Conservation (phyloP, 2,888 invertebrate genomes). For the Hirtodrosophila duncani region DNA sequence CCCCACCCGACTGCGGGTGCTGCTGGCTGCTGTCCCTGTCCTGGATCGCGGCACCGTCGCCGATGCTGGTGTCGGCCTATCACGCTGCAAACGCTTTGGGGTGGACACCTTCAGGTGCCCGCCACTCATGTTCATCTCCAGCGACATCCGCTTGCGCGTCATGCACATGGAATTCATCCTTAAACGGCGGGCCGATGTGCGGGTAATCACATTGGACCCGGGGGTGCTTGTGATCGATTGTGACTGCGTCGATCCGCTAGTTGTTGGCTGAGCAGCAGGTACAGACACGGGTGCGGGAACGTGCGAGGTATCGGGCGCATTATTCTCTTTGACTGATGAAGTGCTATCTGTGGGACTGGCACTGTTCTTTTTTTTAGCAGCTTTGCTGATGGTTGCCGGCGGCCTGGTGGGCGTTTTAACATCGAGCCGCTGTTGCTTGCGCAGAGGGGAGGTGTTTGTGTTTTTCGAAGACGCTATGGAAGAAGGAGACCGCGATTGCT, state of each 20-base stretch:
- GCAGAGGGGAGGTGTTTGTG: conserved; percentile 62
- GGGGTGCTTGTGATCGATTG: conserved; percentile 23
- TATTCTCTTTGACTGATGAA: conserved; percentile 55
- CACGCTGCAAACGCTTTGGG: conserved; percentile 44
- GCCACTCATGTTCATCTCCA: conserved; percentile 56
- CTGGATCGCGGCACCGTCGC: not conserved
- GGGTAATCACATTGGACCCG: conserved; percentile 39
- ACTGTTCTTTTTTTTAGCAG: conserved; percentile 13
- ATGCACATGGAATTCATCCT: conserved; percentile 50
- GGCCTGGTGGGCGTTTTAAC: conserved; percentile 7
- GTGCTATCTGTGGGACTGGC: conserved; percentile 57
- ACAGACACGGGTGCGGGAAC: not conserved
- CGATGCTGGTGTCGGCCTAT: conserved; percentile 6
- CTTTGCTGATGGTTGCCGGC: not conserved
- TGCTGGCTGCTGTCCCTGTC: conserved; percentile 8
- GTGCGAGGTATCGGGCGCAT: not conserved
- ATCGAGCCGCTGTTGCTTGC: conserved; percentile 60
- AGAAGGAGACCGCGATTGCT: conserved; percentile 10
- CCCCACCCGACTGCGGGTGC: no score
- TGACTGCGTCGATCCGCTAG: not conserved
- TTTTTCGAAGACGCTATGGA: conserved; percentile 1
- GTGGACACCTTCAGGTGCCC: conserved; percentile 39
- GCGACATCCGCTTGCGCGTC: conserved; percentile 72
- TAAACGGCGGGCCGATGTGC: conserved; percentile 57
- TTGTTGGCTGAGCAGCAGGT: not conserved